These are phyloP conservation scores for Lytechinus variegatus DNA, from an alignment of 35 echinoderm and acorn worm genomes.

Conservation along the genomic window DNA sequence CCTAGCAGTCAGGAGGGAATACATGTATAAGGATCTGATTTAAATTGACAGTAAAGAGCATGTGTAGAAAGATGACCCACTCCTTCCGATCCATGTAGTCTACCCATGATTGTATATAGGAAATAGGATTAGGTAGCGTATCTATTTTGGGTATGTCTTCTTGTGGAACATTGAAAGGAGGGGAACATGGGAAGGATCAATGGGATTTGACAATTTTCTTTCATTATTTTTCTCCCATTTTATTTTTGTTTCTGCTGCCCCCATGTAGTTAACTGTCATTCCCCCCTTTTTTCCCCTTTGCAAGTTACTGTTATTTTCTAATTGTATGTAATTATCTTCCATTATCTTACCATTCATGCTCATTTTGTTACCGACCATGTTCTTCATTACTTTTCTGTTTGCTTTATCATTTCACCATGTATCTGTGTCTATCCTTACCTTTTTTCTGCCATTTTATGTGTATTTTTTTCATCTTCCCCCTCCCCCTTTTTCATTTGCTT, in stretches of 20 bases:
- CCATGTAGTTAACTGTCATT: not conserved
- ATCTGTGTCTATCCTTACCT: no score
- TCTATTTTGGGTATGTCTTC: slow-evolving; percentile 4
- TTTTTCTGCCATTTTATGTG: no score
- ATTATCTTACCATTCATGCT: no score
- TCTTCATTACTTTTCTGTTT: no score
- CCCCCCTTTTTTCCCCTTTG: not conserved
- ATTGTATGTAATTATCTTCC: not conserved
- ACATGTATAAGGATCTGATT: not conserved
- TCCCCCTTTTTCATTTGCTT: no score
- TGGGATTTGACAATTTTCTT: slow-evolving; percentile 12
- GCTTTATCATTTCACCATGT: no score
- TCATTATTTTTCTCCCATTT: not conserved
- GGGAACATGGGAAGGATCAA: not conserved
- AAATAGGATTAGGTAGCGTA: not conserved
- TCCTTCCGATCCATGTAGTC: not conserved
- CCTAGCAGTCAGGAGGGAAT: not conserved
- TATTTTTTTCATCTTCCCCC: no score
- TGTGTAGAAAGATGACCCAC: not conserved
- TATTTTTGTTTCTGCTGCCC: not conserved
- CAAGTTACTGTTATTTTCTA: not conserved
- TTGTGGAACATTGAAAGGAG: slow-evolving; percentile 10
- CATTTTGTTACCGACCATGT: no score
- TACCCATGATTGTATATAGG: not conserved
- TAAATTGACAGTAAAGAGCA: not conserved